Evolutionary conservation across 2,797 vertebrate genomes (phyloP), one percentile per base, ranked within the genome.

Genomic region (Helostoma temminkii): DNA sequence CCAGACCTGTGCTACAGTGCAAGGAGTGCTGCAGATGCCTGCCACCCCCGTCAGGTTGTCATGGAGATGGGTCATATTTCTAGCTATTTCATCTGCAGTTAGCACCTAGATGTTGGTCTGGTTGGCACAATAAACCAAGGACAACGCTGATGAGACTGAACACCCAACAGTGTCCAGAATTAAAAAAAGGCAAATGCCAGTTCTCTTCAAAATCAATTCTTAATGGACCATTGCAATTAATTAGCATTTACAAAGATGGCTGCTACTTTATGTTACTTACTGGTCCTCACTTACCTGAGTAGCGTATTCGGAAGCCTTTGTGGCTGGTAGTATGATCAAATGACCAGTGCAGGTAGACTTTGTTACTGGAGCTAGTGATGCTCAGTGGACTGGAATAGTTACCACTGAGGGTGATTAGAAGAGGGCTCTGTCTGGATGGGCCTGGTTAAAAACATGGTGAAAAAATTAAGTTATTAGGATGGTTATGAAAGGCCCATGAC

Each of bases 231-330:
- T 47, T 55, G 36, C 14, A 37, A 21, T 32, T 4, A 74, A 55
- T 53, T 32, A 9, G 0, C 15, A 14, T 21, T 37, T 19, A 12
- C 16, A n/a, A 50, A 46, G 36, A 41, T 24, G 12, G 3, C 5
- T 57, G 9, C 22, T 10, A 59, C 14, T 25, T 21, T 0, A 25
- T 22, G 26, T 19, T 18, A 6, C 25, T 18, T 7, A 0, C 21
- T 25, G n/a, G 4, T 66, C 14, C 18, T 30, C 12, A 61, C 85
- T 81, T 55, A 99, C 98, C 98, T 5, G 95, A 96, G 84, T 99
- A 99, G 28, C 96, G 96, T 62, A 99, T 98, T 79, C 96, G 95
- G 91, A 99, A 99, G 47, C 97, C 97, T 89, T 98, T 99, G 85
- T 97, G 96, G 81, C 94, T 98, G 83, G 97, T 96, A 12, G 96